These are phyloP conservation scores for Samia ricini DNA, from an alignment of 1,140 invertebrate genomes.

Conservation along the genomic window DNA sequence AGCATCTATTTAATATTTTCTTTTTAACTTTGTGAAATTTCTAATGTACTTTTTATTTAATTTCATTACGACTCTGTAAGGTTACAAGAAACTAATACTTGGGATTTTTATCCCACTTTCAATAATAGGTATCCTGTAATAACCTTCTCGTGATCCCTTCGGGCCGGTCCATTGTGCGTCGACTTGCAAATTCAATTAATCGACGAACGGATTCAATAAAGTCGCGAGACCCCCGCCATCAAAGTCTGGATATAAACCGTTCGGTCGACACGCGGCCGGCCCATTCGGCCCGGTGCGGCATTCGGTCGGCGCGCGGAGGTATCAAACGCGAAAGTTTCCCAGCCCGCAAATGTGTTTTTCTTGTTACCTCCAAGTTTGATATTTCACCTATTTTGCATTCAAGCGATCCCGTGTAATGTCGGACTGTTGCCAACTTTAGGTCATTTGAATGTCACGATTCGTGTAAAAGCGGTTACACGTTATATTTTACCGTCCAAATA, in stretches of 20 bases:
- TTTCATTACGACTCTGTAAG: neutral
- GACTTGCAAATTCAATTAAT: constrained; percentile 40
- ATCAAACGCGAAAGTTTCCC: constrained; percentile 28
- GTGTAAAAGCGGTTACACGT: neutral
- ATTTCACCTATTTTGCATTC: constrained; percentile 33
- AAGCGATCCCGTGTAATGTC: constrained; percentile 4
- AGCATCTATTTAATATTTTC: no score
- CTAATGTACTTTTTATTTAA: no score
- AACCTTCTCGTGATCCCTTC: constrained; percentile 10
- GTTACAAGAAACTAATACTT: neutral
- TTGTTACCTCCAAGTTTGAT: constrained; percentile 33
- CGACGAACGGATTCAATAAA: constrained; percentile 33
- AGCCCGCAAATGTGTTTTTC: constrained; percentile 43
- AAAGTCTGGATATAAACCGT: constrained; percentile 29
- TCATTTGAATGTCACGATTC: neutral
- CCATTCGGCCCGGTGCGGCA: constrained; percentile 23
- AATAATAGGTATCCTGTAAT: constrained; percentile 29
- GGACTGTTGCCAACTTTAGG: constrained; percentile 9
- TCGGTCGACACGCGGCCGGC: constrained; percentile 18
- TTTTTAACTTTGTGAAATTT: no score
- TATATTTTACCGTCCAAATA: no score
- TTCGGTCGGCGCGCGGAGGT: neutral
- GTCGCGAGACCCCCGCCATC: constrained; percentile 24
- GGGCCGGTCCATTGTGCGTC: constrained; percentile 20
- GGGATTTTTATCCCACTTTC: constrained; percentile 19